These are phyloP conservation scores for Cossypha niveicapilla DNA, from an alignment of 2,797 vertebrate genomes.

Conservation along the genomic window DNA sequence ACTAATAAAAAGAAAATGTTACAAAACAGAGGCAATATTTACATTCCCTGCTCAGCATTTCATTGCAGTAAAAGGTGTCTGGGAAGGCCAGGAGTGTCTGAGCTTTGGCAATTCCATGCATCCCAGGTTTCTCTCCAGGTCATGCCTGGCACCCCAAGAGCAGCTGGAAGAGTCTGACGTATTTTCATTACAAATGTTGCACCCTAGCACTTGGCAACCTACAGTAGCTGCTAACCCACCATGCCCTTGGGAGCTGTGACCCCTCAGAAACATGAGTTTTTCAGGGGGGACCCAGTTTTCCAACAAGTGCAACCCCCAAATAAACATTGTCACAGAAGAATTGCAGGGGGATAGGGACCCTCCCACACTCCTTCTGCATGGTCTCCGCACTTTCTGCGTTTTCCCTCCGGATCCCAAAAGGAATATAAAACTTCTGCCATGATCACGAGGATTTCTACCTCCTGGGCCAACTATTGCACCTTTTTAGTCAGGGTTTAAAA, in stretches of 20 bases:
- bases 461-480: neutral
- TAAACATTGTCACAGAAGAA: neutral
- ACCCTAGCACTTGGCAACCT: neutral
- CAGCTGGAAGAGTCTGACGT: neutral
- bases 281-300: neutral
- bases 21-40: neutral
- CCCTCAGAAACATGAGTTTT: neutral
- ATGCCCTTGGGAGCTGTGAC: neutral
- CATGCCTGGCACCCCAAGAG: neutral
- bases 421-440: conserved; percentile 28
- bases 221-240: rapidly evolving
- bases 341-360: neutral
- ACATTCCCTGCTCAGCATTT: neutral
- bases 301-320: neutral
- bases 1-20: neutral
- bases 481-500: neutral
- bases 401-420: neutral
- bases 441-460: neutral
- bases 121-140: neutral
- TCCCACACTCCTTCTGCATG: neutral
- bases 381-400: neutral
- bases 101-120: neutral
- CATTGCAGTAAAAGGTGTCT: neutral
- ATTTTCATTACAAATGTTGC: neutral
- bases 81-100: neutral